Evolutionary conservation across 2,113 vertebrate species (phyloP), one percentile per base, ranked within the genome.

Genomic region (Sciurus niger): DNA sequence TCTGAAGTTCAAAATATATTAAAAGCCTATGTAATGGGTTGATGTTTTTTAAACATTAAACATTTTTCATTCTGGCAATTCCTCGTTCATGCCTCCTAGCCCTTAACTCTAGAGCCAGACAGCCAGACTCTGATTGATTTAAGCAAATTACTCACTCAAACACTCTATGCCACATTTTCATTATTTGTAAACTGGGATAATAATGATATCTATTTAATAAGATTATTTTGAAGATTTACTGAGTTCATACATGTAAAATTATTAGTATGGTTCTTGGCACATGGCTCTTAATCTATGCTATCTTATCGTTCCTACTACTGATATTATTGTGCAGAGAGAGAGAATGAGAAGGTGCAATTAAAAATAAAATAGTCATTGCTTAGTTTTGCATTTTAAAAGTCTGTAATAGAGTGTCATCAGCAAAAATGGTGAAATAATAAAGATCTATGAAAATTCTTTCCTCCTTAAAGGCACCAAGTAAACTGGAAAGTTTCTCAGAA

Each of bases 321-420:
- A 13, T 88, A 79, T 68, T 37, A 20, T 24, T 74, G 14, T 12
- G 2, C 8, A 73, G 63, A 30, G 30, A 89, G 30, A 88, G 20
- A 87, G 65, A 90, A 30, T 84, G 70, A 65, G 48, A 34, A 88
- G 1, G 30, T 22, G 51, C 28, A 92, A 24, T 12, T 8, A 78
- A 79, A 83, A 95, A 80, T 7, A 93, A 88, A 85, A 92, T 82
- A 77, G 40, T 78, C 13, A 93, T 73, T 65, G 20, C 48, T 91
- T 91, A 58, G 60, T 28, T 93, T 85, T 96, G 63, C 9, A 84
- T 92, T 92, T 92, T 90, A 92, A 94, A 79, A 87, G 34, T 37
- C 30, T 90, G 8, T 89, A 82, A 78, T 43, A 85, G 30, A 43
- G 22, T 87, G 53, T 89, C 28, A 85, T 83, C 55, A 83, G 76